Evolutionary conservation across 2,888 invertebrate species (phyloP), one percentile per base, ranked within the genome.

Genomic region (Monochamus alternatus): DNA sequence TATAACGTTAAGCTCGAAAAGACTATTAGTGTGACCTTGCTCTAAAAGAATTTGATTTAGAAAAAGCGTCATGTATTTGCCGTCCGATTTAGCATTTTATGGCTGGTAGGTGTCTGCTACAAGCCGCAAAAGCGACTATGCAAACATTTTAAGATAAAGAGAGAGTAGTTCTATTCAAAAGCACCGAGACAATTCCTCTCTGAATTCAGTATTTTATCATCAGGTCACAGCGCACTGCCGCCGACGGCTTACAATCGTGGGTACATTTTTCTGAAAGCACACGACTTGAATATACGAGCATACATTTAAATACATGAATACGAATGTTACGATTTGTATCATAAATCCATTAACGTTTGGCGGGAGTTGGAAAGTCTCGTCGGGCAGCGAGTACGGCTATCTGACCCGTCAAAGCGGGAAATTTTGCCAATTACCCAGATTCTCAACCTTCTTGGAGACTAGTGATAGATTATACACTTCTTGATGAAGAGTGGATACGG

Each of bases 271-370:
- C 51, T 14, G 43, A 58, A 32, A 68, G 58, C 68, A 55, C 69
- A 69, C 44, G 74, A 79, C 75, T 69, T 80, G 80, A 79, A 81
- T 81, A 80, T 78, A 81, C 81, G 81, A 81, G 80, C 81, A 79
- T 78, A 78, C 74, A 82, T 82, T 82, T 82, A 80, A 81, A 81
- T 83, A 83, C 80, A 81, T 83, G 83, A 81, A 83, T 83, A 79
- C 75, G 79, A 77, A 82, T 82, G 77, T 68, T 68, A 71, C 58
- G 81, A 82, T 82, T 82, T 80, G 75, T 80, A 79, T 78, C 78
- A 80, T 81, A 82, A 81, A 81, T 81, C 78, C 74, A 77, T 73
- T 80, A 65, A 9, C 30, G 64, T 51, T 51, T 30, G 47, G 64
- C 30, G 3, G 44, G 73, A 47, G 66, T 60, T 74, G 69, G 63